Evolutionary conservation across 2,797 vertebrate genomes (phyloP).

Genomic region (Glossophaga mutica): DNA sequence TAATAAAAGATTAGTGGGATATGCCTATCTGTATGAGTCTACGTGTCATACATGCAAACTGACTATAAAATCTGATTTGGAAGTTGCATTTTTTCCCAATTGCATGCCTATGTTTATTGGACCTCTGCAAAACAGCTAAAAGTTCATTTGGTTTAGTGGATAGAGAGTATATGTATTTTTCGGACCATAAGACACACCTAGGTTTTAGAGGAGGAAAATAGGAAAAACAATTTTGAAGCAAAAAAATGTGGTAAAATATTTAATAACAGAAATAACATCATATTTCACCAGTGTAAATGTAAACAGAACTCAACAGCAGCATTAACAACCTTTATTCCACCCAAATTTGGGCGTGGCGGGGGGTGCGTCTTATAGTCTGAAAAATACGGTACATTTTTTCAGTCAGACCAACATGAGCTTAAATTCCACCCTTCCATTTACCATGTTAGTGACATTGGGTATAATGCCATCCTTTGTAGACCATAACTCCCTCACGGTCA

Average conservation of each 20-base stretch:
- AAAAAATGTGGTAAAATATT: too few species aligned
- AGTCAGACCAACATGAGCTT: background rate
- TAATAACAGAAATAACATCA: too few species aligned
- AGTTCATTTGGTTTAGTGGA: background rate
- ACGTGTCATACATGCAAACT: background rate
- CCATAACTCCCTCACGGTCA: background rate
- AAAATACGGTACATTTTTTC: background rate
- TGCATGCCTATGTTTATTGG: background rate
- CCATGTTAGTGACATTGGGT: background rate
- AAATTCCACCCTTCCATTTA: background rate
- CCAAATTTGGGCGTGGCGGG: too few species aligned
- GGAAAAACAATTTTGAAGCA: too few species aligned
- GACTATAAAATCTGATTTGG: background rate
- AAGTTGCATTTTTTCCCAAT: background rate
- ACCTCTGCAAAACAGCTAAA: background rate
- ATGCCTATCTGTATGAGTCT: background rate
- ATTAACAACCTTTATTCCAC: too few species aligned
- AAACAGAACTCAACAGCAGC: too few species aligned
- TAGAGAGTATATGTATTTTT: background rate
- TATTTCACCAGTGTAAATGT: too few species aligned
- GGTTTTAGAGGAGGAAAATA: too few species aligned
- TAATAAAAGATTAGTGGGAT: background rate
- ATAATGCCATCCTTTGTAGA: background rate
- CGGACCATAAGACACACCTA: too few species aligned
- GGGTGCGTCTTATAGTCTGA: too few species aligned